phyloP scores from a whole-genome alignment of 2,113 vertebrate species.

The Pachypanchax playfairii region DNA sequence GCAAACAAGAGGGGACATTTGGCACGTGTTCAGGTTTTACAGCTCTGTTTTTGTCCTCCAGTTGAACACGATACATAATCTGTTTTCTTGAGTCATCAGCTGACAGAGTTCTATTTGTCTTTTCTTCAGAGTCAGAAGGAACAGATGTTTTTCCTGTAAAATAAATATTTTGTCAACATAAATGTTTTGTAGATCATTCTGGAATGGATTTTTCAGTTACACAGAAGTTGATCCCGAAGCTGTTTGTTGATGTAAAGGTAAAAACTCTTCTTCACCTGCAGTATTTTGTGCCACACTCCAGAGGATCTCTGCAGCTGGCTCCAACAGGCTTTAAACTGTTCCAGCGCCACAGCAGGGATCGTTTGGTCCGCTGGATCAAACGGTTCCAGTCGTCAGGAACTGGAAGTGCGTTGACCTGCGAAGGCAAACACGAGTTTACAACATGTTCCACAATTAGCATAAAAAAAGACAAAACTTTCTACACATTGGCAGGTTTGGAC shows the following conservation, averaged over 20 bases:
- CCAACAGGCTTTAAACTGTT: constrained; percentile 81
- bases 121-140: constrained; percentile 48
- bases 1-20: constrained; percentile 16
- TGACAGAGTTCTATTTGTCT: constrained; percentile 19
- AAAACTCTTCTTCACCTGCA: constrained; percentile 73
- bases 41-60: constrained; percentile 41
- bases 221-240: too few relatives aligned
- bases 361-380: constrained; percentile 74
- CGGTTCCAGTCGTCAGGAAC: constrained; percentile 51
- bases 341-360: constrained; percentile 82
- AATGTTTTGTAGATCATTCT: too few relatives aligned
- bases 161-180: too few relatives aligned
- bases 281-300: constrained; percentile 78
- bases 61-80: neutral
- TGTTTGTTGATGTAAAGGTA: neutral
- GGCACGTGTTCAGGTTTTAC: constrained; percentile 21
- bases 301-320: constrained; percentile 73
- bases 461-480: neutral
- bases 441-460: too few relatives aligned
- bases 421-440: constrained; percentile 5
- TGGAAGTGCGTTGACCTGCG: constrained; percentile 71
- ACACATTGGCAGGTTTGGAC: neutral
- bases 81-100: constrained; percentile 11
- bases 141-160: constrained; percentile 61
- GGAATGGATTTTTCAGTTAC: too few relatives aligned